phyloP scores from a whole-genome alignment of 2,888 invertebrate species.

The Heliconius ismenius region DNA sequence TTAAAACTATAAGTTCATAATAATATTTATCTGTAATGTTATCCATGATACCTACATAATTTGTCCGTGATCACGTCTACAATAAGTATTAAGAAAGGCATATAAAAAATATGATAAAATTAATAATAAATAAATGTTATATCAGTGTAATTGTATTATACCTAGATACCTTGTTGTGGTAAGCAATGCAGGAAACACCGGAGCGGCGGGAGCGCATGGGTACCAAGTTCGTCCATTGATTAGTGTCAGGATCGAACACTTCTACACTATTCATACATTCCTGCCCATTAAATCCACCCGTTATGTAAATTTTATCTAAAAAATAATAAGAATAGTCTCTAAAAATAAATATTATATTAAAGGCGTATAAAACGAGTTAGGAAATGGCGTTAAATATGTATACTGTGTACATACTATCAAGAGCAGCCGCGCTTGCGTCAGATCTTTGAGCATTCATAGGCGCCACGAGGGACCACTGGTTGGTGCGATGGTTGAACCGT shows the following conservation, averaged over 20 bases:
- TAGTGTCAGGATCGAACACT: conserved; percentile 88
- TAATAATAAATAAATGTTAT: conserved; percentile 1
- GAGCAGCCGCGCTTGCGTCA: conserved; percentile 94
- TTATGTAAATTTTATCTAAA: conserved; percentile 88
- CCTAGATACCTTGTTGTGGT: conserved; percentile 86
- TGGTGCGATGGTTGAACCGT: conserved; percentile 89
- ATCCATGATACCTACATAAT: not conserved
- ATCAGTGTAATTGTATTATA: conserved; percentile 47
- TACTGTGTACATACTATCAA: conserved; percentile 82
- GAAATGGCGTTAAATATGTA: not conserved
- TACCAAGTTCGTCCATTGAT: conserved; percentile 92
- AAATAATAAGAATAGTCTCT: conserved; percentile 7
- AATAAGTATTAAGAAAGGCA: not conserved
- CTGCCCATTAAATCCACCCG: conserved; percentile 95
- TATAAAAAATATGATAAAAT: not conserved
- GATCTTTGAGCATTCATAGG: conserved; percentile 94
- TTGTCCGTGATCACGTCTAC: not conserved
- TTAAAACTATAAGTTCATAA: no score
- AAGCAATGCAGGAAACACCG: conserved; percentile 95
- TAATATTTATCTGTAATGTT: no score
- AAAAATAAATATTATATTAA: not conserved
- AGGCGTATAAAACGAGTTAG: conserved; percentile 43
- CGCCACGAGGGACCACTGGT: conserved; percentile 93
- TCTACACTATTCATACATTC: conserved; percentile 93
- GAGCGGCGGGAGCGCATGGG: conserved; percentile 91